Evolutionary conservation across 2,888 invertebrate species (phyloP).

Genomic region (Drosophila mimetica): DNA sequence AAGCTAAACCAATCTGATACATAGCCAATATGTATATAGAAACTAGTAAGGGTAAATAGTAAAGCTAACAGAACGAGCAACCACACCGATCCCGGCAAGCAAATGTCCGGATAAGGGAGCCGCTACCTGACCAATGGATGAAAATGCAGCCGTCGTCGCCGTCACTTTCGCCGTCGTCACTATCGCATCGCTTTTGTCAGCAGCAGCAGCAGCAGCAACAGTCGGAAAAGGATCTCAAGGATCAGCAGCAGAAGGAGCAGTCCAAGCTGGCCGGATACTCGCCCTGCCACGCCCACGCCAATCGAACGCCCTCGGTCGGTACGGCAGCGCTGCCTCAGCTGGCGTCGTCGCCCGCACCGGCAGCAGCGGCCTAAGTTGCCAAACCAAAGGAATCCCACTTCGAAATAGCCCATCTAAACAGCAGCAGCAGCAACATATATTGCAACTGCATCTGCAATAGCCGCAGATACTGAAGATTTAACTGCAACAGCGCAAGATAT

Average conservation of each 20-base stretch:
- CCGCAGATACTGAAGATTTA: conserved; percentile 16
- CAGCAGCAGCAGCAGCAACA: conserved; percentile 43
- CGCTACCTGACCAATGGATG: conserved; percentile 80
- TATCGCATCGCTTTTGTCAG: conserved; percentile 78
- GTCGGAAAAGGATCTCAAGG: conserved; percentile 22
- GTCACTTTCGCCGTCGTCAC: conserved; percentile 75
- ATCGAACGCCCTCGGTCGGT: conserved; percentile 42
- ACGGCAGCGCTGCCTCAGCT: conserved; percentile 42
- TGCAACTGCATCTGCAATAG: conserved; percentile 46
- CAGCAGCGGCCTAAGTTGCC: conserved; percentile 36
- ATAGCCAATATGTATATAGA: conserved; percentile 54
- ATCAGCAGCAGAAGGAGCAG: conserved; percentile 40
- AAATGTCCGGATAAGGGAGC: conserved; percentile 78
- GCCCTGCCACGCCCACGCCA: conserved; percentile 42
- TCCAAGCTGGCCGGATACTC: conserved; percentile 39
- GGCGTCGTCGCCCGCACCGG: conserved; percentile 41
- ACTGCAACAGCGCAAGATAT: conserved; percentile 22
- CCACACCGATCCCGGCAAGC: conserved; percentile 64
- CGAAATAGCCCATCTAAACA: conserved; percentile 35
- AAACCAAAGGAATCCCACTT: conserved; percentile 30
- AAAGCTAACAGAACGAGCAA: conserved; percentile 14
- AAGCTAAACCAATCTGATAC: conserved; percentile 52
- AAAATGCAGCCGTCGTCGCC: conserved; percentile 81
- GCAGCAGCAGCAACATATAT: conserved; percentile 42
- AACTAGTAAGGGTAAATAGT: conserved; percentile 21